These are phyloP conservation scores for Melanocharis versteri DNA, from an alignment of 2,113 vertebrate genomes.

Conservation along the genomic window DNA sequence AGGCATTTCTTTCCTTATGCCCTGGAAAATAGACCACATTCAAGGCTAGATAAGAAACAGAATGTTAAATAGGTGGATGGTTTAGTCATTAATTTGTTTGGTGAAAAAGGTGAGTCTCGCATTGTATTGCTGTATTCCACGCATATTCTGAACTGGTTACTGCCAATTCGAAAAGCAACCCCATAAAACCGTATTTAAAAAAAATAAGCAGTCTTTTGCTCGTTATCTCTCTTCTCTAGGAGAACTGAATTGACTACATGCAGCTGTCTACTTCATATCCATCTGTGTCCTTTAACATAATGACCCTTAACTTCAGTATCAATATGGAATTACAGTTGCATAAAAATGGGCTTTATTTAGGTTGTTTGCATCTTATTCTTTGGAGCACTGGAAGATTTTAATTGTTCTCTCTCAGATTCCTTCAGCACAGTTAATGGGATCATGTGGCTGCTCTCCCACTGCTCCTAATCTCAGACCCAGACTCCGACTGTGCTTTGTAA, in stretches of 20 bases:
- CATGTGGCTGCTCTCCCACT: conserved; percentile 55
- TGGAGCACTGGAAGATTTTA: conserved; percentile 34
- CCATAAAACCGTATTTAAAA: not conserved
- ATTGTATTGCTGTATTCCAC: not conserved
- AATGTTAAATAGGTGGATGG: not conserved
- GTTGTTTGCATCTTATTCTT: not conserved
- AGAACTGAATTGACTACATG: not conserved
- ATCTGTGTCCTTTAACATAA: conserved; percentile 22
- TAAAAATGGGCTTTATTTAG: not conserved
- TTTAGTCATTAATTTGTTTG: not conserved
- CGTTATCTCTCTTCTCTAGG: not conserved
- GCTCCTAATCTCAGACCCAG: conserved; percentile 47
- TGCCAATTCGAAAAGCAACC: not conserved
- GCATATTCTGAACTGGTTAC: not conserved
- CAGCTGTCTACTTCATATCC: conserved; percentile 7
- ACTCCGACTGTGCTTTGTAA: conserved; percentile 44
- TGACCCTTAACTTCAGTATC: not conserved
- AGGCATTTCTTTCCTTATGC: not conserved
- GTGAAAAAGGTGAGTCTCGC: not conserved
- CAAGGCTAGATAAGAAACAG: not conserved
- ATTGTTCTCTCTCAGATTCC: conserved; percentile 32
- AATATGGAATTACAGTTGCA: not conserved
- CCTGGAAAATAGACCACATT: not conserved
- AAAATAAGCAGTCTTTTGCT: not conserved
- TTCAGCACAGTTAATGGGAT: conserved; percentile 55